phyloP scores from a whole-genome alignment of 2,797 vertebrate genomes.

The Gymnothorax javanicus region DNA sequence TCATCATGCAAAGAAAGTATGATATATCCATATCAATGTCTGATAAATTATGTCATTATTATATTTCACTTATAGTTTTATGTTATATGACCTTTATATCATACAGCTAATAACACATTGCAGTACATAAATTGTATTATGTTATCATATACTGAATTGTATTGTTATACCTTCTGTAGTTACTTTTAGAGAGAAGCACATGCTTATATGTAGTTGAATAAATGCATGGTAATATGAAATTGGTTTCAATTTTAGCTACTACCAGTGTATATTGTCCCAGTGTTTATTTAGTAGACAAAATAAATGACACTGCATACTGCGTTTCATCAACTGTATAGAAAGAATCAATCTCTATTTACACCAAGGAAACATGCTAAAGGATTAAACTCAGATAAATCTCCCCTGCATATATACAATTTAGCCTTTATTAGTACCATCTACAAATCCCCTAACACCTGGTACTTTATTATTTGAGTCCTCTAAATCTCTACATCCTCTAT shows the following conservation, averaged over 20 bases:
- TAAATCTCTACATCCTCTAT: not conserved
- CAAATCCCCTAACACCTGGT: not conserved
- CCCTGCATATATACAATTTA: not conserved
- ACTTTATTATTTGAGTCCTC: not conserved
- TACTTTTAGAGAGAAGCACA: too few species aligned
- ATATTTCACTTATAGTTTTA: not conserved
- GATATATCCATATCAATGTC: not conserved
- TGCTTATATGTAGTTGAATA: too few species aligned
- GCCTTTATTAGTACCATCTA: not conserved
- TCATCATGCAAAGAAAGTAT: not conserved
- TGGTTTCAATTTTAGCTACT: too few species aligned
- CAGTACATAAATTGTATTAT: too few species aligned
- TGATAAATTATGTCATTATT: not conserved
- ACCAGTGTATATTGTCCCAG: too few species aligned
- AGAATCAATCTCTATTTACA: not conserved
- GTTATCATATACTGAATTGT: too few species aligned
- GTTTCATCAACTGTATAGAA: not conserved
- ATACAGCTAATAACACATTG: too few species aligned
- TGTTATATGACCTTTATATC: not conserved
- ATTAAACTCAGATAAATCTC: not conserved
- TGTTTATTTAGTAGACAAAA: too few species aligned
- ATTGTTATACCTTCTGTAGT: too few species aligned
- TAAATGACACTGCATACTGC: not conserved
- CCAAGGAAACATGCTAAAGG: not conserved
- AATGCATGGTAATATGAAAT: too few species aligned